Percentiles rank a stretch among this genome's conserved stretches.
phyloP scores from a whole-genome alignment of 2,113 vertebrate species.

The Engraulis encrasicolus region DNA sequence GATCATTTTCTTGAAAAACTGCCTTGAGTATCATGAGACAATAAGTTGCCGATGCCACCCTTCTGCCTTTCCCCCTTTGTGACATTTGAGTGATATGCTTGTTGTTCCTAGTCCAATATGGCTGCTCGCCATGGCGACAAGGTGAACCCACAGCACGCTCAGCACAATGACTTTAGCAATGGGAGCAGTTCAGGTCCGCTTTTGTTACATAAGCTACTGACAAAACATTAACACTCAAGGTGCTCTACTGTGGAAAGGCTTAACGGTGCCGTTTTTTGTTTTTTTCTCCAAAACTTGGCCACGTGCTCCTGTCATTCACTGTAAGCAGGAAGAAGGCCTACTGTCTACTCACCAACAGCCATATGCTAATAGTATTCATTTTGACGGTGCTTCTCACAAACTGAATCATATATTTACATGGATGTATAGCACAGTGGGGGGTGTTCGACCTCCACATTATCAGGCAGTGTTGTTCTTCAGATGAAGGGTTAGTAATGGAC shows the following conservation, averaged over 20 bases:
- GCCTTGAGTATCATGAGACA: slow-evolving; percentile 1
- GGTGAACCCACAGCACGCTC: background rate
- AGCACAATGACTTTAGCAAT: slow-evolving; percentile 18
- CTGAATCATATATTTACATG: background rate
- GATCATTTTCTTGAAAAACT: background rate
- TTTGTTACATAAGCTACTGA: slow-evolving; percentile 53
- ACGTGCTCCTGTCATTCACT: background rate
- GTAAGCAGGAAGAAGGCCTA: background rate
- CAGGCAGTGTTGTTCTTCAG: slow-evolving; percentile 15
- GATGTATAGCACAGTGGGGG: background rate
- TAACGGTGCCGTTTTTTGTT: background rate
- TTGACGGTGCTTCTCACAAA: background rate
- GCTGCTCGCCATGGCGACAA: background rate
- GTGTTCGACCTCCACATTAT: background rate
- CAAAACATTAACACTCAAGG: slow-evolving; percentile 41
- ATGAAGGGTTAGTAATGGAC: background rate
- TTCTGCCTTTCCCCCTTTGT: background rate
- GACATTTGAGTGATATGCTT: background rate
- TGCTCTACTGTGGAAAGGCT: background rate
- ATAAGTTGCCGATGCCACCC: background rate
- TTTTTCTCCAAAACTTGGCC: background rate
- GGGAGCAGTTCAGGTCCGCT: slow-evolving; percentile 20
- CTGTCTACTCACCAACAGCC: too few relatives aligned
- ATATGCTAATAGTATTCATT: background rate
- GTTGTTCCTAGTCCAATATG: background rate